phyloP scores from a whole-genome alignment of 2,113 vertebrate species.

The Excalfactoria chinensis region DNA sequence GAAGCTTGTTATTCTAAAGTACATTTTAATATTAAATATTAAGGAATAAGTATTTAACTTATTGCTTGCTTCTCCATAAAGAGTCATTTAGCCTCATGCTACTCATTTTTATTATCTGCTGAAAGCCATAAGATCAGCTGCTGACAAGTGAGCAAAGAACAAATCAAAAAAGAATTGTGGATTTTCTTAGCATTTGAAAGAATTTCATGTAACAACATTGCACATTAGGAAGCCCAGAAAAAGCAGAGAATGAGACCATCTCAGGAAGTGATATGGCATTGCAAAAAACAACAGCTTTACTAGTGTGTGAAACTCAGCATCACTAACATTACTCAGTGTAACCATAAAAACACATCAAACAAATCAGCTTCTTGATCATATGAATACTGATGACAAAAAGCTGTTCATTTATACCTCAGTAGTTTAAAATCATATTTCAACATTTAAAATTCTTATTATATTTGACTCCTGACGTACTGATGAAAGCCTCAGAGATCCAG shows the following conservation, averaged over 20 bases:
- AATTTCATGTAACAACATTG: background rate
- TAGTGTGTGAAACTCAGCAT: background rate
- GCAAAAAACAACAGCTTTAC: constrained; percentile 7
- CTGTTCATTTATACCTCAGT: background rate
- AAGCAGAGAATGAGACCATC: background rate
- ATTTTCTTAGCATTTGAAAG: background rate
- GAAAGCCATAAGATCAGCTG: background rate
- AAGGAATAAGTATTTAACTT: background rate
- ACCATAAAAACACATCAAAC: background rate
- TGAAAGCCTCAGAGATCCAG: background rate
- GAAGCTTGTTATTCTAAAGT: background rate
- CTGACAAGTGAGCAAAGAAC: background rate
- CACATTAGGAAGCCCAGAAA: background rate
- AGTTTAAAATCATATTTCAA: background rate
- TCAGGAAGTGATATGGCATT: background rate
- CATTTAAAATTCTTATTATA: background rate
- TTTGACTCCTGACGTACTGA: background rate
- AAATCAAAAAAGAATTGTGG: background rate
- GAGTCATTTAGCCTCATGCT: background rate
- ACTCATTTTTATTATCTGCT: background rate
- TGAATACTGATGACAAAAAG: background rate
- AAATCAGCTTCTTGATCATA: background rate
- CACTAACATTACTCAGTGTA: background rate
- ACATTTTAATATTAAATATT: background rate
- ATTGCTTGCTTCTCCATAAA: background rate